Evolutionary conservation across 2,888 invertebrate genomes (phyloP), one percentile per base, ranked within the genome.

Genomic region (Dilophus febrilis): DNA sequence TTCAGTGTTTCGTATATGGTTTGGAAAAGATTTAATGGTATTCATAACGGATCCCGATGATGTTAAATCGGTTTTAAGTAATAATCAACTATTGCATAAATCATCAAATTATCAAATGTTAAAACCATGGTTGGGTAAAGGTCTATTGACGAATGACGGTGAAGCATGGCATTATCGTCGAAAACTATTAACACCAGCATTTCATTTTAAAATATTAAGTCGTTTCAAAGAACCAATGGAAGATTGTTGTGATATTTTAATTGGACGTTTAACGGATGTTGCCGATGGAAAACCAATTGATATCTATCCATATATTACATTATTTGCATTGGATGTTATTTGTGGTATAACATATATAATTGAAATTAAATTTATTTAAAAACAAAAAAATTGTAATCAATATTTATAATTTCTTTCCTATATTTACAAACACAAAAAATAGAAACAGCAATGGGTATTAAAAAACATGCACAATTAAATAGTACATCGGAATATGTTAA

Each of bases 41-140:
- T 56, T 55, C 45, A 51, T 59, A 34, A 50, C 52, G 5, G 48
- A 54, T 35, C 56, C 59, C 1, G 58, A 60, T 28, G 57, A 59
- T 44, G 46, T 56, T 3, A 54, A 51, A 26, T 46, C 48, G 37
- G 38, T 58, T 32, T 42, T 59, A 33, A 45, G 54, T 42, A 59
- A 51, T 43, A 58, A 53, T 40, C 41, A 51, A 27, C 44, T 58
- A 35, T 38, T 56, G 1, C 33, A 33, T 17, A 33, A 33, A 18
- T 33, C 33, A 7, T 4, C 4, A 13, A 33, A 17, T 33, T 33
- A 33, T 17, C 5, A 33, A 5, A 12, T 33, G 18, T 33, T 33
- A 17, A 10, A n/a, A 33, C 18, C 33, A 33, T 33, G 33, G 33
- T 18, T 33, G 16, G 33, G 16, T 7, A 18, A 33, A 8, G 33